Evolutionary conservation across 2,888 invertebrate species (phyloP), one percentile per base, ranked within the genome.

Genomic region (Macrosoma leucophasiata): DNA sequence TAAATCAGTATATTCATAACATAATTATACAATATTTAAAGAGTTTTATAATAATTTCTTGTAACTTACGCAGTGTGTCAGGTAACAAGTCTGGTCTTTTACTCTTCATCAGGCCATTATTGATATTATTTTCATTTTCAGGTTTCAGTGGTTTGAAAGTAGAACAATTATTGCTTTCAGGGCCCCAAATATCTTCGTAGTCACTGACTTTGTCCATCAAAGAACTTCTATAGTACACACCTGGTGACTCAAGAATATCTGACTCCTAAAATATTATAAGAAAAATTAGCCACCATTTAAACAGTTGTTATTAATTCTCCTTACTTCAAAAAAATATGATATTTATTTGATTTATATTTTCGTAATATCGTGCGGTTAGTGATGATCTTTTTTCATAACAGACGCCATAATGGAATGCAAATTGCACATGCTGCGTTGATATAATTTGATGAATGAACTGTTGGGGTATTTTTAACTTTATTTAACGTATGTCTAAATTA

Each of bases 111-210:
- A 81, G 39, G 7, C 87, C 86, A 43, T 87, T 84, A 39, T 78
- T 84, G 13, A 69, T 55, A 41, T 71, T 73, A 42, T 60, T 74
- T 32, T 78, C 77, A 49, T 66, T 75, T 46, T 79, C 81, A 32
- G 57, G 46, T 55, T 73, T 74, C 52, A 74, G 53, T 48, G 87
- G 78, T 52, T 84, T 77, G 41, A 85, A 84, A 12, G 82, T 77
- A 19, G 85, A 75, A 47, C 84, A 79, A 42, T 67, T 75, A 46
- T 81, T 82, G 42, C 70, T 67, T 59, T 89, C 89, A 32, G 90
- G 89, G 43, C 91, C 89, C 96, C 97, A 97, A 52, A 97, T 91
- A 65, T 97, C 97, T 78, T 97, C 97, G 63, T 97, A 97, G 73
- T 97, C 97, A 54, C 96, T 96, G 25, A 94, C 91, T 81, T 96